Conservation (phyloP, 2,113 vertebrate species). For the Xiphophorus hellerii region DNA sequence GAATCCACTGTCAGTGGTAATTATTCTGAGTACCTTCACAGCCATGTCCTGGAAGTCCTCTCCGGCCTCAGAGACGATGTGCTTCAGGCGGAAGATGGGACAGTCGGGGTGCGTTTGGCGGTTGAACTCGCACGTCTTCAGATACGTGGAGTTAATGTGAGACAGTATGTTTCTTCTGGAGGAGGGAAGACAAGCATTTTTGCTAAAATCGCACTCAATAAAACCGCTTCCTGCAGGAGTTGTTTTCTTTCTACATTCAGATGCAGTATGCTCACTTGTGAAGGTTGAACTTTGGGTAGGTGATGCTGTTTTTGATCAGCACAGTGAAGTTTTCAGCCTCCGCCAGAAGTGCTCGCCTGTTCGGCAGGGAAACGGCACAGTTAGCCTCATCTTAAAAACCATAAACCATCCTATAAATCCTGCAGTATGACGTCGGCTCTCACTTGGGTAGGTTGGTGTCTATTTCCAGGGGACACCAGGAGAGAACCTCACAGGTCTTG, state of each 20-base stretch:
- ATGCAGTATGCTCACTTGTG: constrained; percentile 80
- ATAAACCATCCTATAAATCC: background rate
- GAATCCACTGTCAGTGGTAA: background rate
- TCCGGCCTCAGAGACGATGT: constrained; percentile 80
- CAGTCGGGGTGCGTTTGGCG: constrained; percentile 84
- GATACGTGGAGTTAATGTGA: constrained; percentile 80
- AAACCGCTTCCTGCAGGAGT: background rate
- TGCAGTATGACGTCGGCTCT: constrained; percentile 46
- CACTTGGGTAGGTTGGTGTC: constrained; percentile 78
- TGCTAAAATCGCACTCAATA: background rate
- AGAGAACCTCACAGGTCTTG: constrained; percentile 77
- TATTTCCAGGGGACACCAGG: constrained; percentile 80
- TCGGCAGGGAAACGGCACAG: constrained; percentile 14
- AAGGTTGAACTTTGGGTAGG: constrained; percentile 90
- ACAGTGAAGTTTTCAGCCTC: constrained; percentile 91
- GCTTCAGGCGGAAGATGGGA: constrained; percentile 87
- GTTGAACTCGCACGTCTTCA: constrained; percentile 83
- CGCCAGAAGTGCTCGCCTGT: constrained; percentile 83
- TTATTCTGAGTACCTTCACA: constrained; percentile 69
- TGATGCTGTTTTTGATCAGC: constrained; percentile 91
- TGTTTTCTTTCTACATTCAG: background rate
- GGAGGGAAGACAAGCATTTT: background rate
- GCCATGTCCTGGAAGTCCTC: constrained; percentile 89
- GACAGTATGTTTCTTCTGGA: constrained; percentile 86
- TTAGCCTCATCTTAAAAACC: background rate